Percentiles rank a stretch among this genome's conserved stretches.
phyloP scores from a whole-genome alignment of 2,797 vertebrate genomes.

The Fringilla coelebs region DNA sequence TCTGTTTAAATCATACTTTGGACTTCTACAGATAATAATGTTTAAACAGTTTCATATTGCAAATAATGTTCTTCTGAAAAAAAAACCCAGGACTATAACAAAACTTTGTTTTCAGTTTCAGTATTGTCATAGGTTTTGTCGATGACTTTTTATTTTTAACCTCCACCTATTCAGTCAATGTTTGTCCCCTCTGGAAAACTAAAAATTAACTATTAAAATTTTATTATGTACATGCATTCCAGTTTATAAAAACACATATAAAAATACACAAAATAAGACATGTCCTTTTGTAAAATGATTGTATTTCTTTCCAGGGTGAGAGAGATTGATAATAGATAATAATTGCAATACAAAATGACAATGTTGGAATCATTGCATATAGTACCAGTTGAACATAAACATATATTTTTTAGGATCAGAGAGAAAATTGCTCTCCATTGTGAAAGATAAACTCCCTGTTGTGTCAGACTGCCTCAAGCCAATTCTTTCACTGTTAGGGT shows the following conservation, averaged over 20 bases:
- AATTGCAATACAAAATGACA: not conserved
- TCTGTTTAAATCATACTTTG: not conserved
- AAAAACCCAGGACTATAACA: not conserved
- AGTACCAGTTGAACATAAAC: not conserved
- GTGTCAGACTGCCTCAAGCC: not conserved
- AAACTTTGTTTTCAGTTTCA: not conserved
- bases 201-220: not conserved
- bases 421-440: not conserved
- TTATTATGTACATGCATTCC: not conserved
- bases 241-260: not conserved
- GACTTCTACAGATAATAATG: not conserved
- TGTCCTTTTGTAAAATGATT: not conserved
- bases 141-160: not conserved
- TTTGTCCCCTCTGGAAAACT: not conserved
- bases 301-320: not conserved
- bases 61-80: not conserved
- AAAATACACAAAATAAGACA: not conserved
- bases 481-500: constrained; percentile 10
- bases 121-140: not conserved
- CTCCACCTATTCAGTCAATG: not conserved
- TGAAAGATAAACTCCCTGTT: constrained; percentile 3
- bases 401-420: not conserved
- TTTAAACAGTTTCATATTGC: not conserved
- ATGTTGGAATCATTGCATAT: not conserved
- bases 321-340: not conserved